Conservation (phyloP, 1,140 invertebrate species). For the Tetraneura akinire region DNA sequence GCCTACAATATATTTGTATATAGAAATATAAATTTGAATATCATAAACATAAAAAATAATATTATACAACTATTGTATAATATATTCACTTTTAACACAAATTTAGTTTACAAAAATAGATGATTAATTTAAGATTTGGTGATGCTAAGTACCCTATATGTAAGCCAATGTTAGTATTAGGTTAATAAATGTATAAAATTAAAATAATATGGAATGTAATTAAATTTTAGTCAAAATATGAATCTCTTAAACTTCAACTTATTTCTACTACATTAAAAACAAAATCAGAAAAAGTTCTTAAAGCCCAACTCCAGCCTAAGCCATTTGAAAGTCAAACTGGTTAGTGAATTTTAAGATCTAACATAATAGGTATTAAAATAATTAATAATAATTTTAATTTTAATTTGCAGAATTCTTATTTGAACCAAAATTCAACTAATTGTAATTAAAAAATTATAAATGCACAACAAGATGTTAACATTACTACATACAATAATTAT, state of each 20-base stretch:
- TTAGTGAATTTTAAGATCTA: background rate
- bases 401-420: constrained; percentile 16
- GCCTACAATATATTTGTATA: too few relatives aligned
- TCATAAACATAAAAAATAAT: too few relatives aligned
- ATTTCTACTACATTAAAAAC: constrained; percentile 19
- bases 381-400: background rate
- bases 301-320: background rate
- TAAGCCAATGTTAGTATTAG: too few relatives aligned
- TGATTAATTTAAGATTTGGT: too few relatives aligned
- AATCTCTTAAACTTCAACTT: constrained; percentile 15
- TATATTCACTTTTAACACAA: too few relatives aligned
- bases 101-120: too few relatives aligned
- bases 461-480: background rate
- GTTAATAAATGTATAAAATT: too few relatives aligned
- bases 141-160: too few relatives aligned
- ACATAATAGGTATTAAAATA: too few relatives aligned
- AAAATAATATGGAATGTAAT: background rate
- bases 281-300: constrained; percentile 9
- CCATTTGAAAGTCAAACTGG: constrained; percentile 9
- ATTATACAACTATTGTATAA: too few relatives aligned
- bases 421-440: background rate
- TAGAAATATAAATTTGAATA: too few relatives aligned
- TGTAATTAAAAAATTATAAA: background rate
- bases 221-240: background rate
- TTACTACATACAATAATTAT: background rate